Evolutionary conservation across 2,888 invertebrate species (phyloP).

Genomic region (Disparrhopalites patrizii): DNA sequence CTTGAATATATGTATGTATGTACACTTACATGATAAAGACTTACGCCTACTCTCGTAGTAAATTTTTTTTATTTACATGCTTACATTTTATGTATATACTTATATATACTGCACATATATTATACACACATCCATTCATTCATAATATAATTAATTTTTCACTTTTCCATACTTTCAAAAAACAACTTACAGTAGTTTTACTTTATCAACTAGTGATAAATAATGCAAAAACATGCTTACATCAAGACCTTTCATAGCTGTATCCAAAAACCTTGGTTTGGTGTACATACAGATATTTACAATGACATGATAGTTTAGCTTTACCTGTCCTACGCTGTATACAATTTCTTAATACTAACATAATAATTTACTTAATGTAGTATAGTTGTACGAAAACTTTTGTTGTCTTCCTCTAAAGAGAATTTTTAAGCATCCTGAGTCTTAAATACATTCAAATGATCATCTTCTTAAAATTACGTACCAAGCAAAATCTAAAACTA

Average conservation of each 20-base stretch:
- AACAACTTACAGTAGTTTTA: no score
- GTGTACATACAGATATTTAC: background rate
- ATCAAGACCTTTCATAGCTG: background rate
- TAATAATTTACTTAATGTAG: background rate
- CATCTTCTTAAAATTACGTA: background rate
- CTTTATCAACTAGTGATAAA: slow-evolving; percentile 4
- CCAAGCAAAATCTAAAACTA: slow-evolving; percentile 1
- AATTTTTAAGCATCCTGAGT: slow-evolving; percentile 15
- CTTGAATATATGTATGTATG: background rate
- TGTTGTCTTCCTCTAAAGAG: slow-evolving; percentile 8
- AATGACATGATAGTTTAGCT: background rate
- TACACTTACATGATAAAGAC: no score
- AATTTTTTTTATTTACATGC: no score
- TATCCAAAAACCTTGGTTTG: background rate
- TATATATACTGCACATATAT: no score
- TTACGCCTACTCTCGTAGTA: no score
- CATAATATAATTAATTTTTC: background rate
- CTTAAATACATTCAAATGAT: slow-evolving; percentile 14
- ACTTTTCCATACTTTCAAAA: slow-evolving; percentile 4
- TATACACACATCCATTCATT: no score
- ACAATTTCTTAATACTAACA: background rate
- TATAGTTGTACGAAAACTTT: background rate
- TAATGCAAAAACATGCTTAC: background rate
- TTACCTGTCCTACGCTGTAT: background rate
- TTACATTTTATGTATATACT: no score